These are phyloP conservation scores for Motacilla alba DNA, from an alignment of 2,113 vertebrate species.

Conservation along the genomic window DNA sequence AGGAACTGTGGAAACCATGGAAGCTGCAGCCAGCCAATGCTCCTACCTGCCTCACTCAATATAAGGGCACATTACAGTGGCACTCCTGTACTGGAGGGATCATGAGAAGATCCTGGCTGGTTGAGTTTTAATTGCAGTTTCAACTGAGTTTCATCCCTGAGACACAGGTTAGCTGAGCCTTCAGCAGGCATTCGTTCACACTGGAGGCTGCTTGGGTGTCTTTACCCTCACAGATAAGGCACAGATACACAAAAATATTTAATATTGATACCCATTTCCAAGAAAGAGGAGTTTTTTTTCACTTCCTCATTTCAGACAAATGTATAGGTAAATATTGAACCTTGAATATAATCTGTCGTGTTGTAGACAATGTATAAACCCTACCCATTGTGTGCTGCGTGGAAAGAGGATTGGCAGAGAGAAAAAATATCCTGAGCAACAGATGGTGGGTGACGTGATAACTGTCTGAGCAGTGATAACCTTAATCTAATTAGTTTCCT, in stretches of 20 bases:
- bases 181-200: background rate
- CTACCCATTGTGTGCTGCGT: background rate
- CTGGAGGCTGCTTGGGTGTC: background rate
- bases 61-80: background rate
- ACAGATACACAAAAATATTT: background rate
- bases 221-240: background rate
- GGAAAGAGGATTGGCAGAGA: background rate
- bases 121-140: background rate
- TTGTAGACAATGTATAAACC: background rate
- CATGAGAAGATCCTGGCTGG: background rate
- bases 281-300: background rate
- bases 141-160: background rate
- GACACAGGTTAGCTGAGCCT: background rate
- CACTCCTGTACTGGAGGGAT: background rate
- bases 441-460: background rate
- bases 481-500: background rate
- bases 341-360: background rate
- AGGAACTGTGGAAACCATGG: background rate
- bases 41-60: background rate
- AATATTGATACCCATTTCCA: background rate
- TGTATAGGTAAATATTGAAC: background rate
- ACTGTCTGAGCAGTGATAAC: background rate
- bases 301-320: background rate
- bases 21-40: background rate
- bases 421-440: background rate